Evolutionary conservation across 2,888 invertebrate species (phyloP), one percentile per base, ranked within the genome.

Genomic region (Drosophila kanekoi): DNA sequence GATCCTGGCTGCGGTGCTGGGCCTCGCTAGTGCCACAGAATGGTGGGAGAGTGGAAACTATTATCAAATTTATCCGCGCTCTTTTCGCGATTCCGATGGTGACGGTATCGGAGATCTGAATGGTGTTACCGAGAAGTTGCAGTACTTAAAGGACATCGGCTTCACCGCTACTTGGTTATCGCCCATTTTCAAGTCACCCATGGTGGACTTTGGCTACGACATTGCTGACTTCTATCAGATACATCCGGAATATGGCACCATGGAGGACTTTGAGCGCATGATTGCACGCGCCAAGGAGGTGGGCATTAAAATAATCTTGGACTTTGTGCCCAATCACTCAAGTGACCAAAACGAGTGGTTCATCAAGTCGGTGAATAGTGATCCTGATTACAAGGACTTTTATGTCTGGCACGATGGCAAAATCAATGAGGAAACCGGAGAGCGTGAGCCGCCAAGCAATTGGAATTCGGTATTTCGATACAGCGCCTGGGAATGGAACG

Each of bases 311-410:
- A 91, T 92, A 2, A 90, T 94, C 6, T 76, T 94, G 14, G 94
- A 94, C 70, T 93, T 93, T 63, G 94, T 94, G 1, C 92, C 92
- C 14, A 94, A 94, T 80, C 94, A 94, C 77, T 93, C 96, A 0
- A 97, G 97, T 69, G 94, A 95, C 45, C 92, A 96, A 77, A 96
- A 96, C 56, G 94, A 94, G n/a, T 98, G 98, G 96, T 98, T 98
- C 91, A 89, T 91, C 32, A 93, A 94, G 72, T 97, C 97, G 0
- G 93, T 95, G 9, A 92, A 93, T 1, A 92, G 92, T 3, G 93
- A 94, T 62, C 93, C 94, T 0, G 93, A 93, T 0, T 97, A 95
- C 86, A 94, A 94, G 20, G 95, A 97, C 81, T 97, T 93, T 90
- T 97, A 96, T 72, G 90, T 97, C 10, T 98, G 98, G 98, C 90